Percentiles rank a stretch among this genome's conserved stretches.
Evolutionary conservation across 1,140 invertebrate species (phyloP).

Genomic region (Brevipalpus yothersi): DNA sequence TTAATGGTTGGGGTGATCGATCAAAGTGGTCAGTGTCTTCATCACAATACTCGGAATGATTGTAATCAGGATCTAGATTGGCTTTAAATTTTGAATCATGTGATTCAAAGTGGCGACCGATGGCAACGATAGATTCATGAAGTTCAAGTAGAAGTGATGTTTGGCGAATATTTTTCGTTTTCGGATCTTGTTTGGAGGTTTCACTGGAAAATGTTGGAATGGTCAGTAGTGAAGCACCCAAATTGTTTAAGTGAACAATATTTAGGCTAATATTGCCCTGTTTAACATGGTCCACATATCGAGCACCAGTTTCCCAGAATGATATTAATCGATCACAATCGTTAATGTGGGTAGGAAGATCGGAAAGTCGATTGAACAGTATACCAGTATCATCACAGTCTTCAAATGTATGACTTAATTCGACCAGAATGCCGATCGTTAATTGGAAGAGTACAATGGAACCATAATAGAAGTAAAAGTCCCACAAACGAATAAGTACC

Average conservation of each 20-base stretch:
- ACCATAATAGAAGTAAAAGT: conserved; percentile 76
- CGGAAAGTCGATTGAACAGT: conserved; percentile 86
- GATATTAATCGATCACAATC: conserved; percentile 51
- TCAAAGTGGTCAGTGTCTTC: conserved; percentile 11
- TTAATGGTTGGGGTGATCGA: conserved; percentile 25
- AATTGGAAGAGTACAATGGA: conserved; percentile 89
- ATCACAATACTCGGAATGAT: conserved; percentile 2
- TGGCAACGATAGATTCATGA: conserved; percentile 64
- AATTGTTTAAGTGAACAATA: not conserved
- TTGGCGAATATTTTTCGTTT: conserved; percentile 91
- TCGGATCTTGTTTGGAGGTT: conserved; percentile 35
- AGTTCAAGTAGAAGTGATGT: conserved; percentile 86
- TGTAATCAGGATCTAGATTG: conserved; percentile 5
- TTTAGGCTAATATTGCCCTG: not conserved
- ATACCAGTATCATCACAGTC: conserved; percentile 82
- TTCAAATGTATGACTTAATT: conserved; percentile 76
- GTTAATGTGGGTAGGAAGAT: conserved; percentile 73
- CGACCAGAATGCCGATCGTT: conserved; percentile 76
- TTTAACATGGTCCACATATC: conserved; percentile 1
- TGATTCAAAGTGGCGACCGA: conserved; percentile 14
- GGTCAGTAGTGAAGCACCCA: not conserved
- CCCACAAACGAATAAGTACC: conserved; percentile 83
- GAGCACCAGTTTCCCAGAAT: not conserved
- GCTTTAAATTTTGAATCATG: conserved; percentile 21
- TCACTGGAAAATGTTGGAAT: not conserved